Conservation (phyloP, 2,797 vertebrate genomes). For the Lagorchestes hirsutus region DNA sequence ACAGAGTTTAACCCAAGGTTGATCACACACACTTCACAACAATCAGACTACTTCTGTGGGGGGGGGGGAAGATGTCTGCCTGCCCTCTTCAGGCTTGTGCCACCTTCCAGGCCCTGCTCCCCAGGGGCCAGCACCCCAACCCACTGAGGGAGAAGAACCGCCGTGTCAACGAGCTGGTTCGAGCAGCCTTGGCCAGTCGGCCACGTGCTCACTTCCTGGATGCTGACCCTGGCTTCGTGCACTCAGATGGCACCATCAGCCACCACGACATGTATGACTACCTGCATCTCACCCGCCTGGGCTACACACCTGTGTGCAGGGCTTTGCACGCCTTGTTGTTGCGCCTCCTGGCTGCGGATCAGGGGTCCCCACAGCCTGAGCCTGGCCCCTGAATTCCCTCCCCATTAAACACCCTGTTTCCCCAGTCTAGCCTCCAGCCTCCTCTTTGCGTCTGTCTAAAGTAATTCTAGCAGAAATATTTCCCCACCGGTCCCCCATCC, state of each 20-base stretch:
- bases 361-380: conserved; percentile 62
- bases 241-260: conserved; percentile 92
- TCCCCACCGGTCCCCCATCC: neutral
- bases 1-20: neutral
- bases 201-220: conserved; percentile 89
- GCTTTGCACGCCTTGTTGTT: conserved; percentile 89
- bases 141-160: conserved; percentile 90
- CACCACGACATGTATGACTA: conserved; percentile 96
- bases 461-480: neutral
- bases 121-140: conserved; percentile 92
- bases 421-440: conserved; percentile 43
- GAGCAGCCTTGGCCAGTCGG: conserved; percentile 84
- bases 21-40: neutral
- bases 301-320: conserved; percentile 92
- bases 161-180: conserved; percentile 89
- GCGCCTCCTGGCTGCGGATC: conserved; percentile 86
- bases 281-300: conserved; percentile 92
- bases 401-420: conserved; percentile 63
- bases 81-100: neutral
- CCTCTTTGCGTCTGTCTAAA: neutral
- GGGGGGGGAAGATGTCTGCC: neutral
- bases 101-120: conserved; percentile 89
- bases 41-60: neutral
- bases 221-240: conserved; percentile 92
- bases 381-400: conserved; percentile 49